Percentiles rank a stretch among this genome's conserved stretches.
phyloP scores from a whole-genome alignment of 2,888 invertebrate species.

The Pteria penguin region DNA sequence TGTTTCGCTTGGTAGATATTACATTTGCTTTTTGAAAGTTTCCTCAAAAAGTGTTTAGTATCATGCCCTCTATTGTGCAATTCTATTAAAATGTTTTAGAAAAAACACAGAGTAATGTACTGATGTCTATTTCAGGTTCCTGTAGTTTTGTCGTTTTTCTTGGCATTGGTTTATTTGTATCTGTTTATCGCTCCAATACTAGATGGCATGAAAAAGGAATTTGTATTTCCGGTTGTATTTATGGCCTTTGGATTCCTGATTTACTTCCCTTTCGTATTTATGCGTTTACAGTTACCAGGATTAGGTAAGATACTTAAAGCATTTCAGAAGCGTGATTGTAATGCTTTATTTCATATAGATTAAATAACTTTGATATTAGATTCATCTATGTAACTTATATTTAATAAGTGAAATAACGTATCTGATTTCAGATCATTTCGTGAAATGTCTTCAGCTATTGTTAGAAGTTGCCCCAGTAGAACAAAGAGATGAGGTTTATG shows the following conservation, averaged over 20 bases:
- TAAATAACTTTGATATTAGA: too few species aligned
- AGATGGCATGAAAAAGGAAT: constrained; percentile 44
- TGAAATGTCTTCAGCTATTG: neutral
- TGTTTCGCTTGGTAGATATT: too few species aligned
- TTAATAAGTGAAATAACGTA: too few species aligned
- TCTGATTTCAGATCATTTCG: neutral
- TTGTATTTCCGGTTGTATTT: constrained; percentile 44
- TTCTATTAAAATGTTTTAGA: too few species aligned
- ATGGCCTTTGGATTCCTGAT: constrained; percentile 36
- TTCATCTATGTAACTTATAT: too few species aligned
- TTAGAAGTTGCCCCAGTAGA: neutral
- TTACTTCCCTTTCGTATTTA: constrained; percentile 48
- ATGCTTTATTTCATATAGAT: too few species aligned
- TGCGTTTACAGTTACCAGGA: constrained; percentile 36
- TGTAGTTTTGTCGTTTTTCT: constrained; percentile 37
- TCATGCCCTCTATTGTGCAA: too few species aligned
- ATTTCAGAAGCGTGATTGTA: too few species aligned
- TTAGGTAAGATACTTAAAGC: neutral
- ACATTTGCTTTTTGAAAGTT: too few species aligned
- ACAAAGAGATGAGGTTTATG: too few species aligned
- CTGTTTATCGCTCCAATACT: constrained; percentile 51
- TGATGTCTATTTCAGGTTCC: constrained; percentile 44
- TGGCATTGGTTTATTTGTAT: constrained; percentile 39
- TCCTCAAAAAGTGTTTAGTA: too few species aligned
- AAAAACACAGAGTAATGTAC: too few species aligned